Percentiles rank a stretch among this genome's conserved stretches.
Conservation (phyloP, 2,888 invertebrate genomes). For the Quadroppia sp. region DNA sequence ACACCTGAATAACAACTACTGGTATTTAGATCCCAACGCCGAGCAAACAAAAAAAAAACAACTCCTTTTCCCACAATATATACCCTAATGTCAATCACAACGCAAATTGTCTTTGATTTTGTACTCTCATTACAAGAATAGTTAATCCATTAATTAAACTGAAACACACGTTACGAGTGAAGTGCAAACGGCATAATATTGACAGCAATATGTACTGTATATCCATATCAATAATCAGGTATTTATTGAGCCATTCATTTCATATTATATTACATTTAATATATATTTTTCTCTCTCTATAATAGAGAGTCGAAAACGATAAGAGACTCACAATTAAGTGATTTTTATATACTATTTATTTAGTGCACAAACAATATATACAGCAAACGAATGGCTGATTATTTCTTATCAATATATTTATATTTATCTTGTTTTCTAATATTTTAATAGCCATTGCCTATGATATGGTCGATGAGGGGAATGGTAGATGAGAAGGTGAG, state of each 20-base stretch:
- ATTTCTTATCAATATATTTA: neutral
- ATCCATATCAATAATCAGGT: neutral
- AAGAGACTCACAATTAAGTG: neutral
- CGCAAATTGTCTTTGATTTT: too few relatives aligned
- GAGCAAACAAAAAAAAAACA: too few relatives aligned
- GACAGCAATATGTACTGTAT: too few relatives aligned
- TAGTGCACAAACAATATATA: conserved; percentile 30
- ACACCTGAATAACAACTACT: too few relatives aligned
- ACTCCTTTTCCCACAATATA: neutral
- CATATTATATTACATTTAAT: neutral
- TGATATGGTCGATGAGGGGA: too few relatives aligned
- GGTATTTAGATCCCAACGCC: too few relatives aligned
- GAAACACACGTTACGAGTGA: conserved; percentile 17
- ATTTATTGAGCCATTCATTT: neutral
- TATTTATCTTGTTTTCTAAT: too few relatives aligned
- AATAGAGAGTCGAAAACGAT: neutral
- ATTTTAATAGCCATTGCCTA: too few relatives aligned
- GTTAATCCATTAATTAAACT: conserved; percentile 27
- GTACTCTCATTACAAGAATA: conserved; percentile 13
- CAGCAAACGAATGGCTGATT: conserved; percentile 14
- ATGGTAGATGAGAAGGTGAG: too few relatives aligned
- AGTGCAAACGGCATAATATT: neutral
- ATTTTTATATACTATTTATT: conserved; percentile 30
- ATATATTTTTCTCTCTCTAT: neutral
- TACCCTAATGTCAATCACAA: too few relatives aligned